Base-by-base conservation (phyloP, 2,888 invertebrate genomes). In the Troides aeacus region DNA sequence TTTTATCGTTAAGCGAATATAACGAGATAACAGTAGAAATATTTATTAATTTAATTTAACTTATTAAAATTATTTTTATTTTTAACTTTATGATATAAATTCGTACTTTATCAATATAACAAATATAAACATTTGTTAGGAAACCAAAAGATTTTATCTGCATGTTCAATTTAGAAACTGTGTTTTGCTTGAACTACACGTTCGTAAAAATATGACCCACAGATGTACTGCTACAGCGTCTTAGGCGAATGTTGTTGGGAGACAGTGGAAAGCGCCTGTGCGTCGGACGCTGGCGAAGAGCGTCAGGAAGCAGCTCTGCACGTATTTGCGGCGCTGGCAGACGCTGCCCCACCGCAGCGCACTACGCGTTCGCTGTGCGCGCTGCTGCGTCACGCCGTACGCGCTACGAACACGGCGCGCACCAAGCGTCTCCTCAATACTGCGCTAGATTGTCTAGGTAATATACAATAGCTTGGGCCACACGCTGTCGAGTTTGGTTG, bases 141-240 rank as follows among this genome's bases (percentile, higher is more conserved):
- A 46, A 0, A 8, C 15, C 12, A 1, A 46, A 46, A 30, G 30
- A 24, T 24, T 21, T 21, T 24, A 24, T 24, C 42, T 42, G 42
- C 42, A 42, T 42, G 1, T 46, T 46, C 8, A 15, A 8, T 46
- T 46, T 46, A 46, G 10, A 46, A 12, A 46, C 15, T 46, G 8
- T 46, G 15, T 15, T 8, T 46, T 46, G 10, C 12, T 10, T 46
- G 46, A 46, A 46, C 15, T 46, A 10, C 12, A 12, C 46, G 46
- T 53, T n/a, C 2, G 18, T 21, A n/a, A n/a, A 53, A 53, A 53
- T 53, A 7, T 53, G 18, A 0, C 53, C n/a, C n/a, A 23, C 83
- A 96, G 96, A 95, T 97, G 93, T 97, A 98, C 85, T 97, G 97
- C 85, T 97, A 96, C 87, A 95, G 95, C 77, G 95, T 98, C 8